These are phyloP conservation scores for Merops nubicus DNA, from an alignment of 2,113 vertebrate species.

Conservation along the genomic window DNA sequence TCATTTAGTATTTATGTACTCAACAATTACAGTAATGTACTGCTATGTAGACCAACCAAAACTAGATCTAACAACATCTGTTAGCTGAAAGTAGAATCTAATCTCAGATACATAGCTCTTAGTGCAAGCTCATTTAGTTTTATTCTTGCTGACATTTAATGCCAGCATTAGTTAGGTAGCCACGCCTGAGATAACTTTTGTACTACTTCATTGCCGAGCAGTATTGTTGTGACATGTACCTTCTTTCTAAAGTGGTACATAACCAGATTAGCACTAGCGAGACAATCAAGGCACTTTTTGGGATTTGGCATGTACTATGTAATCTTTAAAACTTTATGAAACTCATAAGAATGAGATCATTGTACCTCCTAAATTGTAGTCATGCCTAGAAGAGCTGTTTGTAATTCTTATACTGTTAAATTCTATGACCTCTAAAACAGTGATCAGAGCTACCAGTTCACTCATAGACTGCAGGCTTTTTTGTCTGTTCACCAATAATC, in stretches of 20 bases:
- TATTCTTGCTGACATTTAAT: neutral
- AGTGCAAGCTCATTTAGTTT: neutral
- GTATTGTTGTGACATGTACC: neutral
- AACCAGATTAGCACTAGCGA: neutral
- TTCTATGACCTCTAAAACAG: neutral
- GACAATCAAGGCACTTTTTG: neutral
- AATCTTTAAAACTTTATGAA: neutral
- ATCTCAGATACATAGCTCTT: neutral
- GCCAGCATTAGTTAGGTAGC: neutral
- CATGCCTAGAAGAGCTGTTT: neutral
- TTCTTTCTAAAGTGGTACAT: neutral
- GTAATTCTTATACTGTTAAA: neutral
- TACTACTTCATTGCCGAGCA: neutral
- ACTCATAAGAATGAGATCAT: neutral
- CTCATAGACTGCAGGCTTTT: neutral
- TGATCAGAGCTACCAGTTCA: neutral
- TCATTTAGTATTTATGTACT: neutral
- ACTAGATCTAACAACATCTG: neutral
- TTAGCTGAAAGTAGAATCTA: neutral
- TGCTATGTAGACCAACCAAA: neutral
- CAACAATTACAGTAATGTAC: neutral
- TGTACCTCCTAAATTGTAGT: neutral
- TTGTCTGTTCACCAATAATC: neutral
- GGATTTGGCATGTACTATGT: fast-evolving
- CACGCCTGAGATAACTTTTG: neutral